Percentiles rank a stretch among this genome's conserved stretches.
These are phyloP conservation scores for Leptinotarsa tumamoca DNA, from an alignment of 2,888 invertebrate species.

Conservation along the genomic window DNA sequence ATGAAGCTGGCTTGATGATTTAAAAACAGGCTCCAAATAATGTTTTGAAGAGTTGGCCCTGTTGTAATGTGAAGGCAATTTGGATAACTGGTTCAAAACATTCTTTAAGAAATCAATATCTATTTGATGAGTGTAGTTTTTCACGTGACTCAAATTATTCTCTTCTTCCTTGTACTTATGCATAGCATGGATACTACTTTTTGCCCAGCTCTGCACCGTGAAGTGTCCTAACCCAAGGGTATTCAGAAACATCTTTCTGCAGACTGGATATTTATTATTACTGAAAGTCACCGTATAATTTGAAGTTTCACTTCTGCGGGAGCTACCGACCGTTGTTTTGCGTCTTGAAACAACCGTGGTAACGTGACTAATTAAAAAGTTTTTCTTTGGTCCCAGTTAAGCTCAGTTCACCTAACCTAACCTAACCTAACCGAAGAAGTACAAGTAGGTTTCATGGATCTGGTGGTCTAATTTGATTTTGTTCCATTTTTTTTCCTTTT, in stretches of 20 bases:
- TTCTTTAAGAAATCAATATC: conserved; percentile 17
- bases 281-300: not conserved
- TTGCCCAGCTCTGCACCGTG: conserved; percentile 22
- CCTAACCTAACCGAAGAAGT: not conserved
- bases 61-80: conserved; percentile 18
- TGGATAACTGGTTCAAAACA: conserved; percentile 24
- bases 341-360: conserved; percentile 1
- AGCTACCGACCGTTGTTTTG: conserved; percentile 7
- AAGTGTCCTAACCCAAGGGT: conserved; percentile 23
- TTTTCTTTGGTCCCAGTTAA: conserved; percentile 21
- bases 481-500: conserved; percentile 18
- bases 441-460: conserved; percentile 12
- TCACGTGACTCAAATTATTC: conserved; percentile 15
- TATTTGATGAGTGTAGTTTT: conserved; percentile 4
- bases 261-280: conserved; percentile 19
- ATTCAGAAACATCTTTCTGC: conserved; percentile 19
- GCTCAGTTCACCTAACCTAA: not conserved
- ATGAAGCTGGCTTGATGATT: too few species aligned
- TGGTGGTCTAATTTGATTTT: conserved; percentile 12
- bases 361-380: conserved; percentile 9
- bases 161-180: conserved; percentile 8
- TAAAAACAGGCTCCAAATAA: too few species aligned
- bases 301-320: conserved; percentile 18
- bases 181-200: conserved; percentile 6
- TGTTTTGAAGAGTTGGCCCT: not conserved